Base-by-base conservation (phyloP, 2,888 invertebrate genomes). In the Agriopis marginaria region DNA sequence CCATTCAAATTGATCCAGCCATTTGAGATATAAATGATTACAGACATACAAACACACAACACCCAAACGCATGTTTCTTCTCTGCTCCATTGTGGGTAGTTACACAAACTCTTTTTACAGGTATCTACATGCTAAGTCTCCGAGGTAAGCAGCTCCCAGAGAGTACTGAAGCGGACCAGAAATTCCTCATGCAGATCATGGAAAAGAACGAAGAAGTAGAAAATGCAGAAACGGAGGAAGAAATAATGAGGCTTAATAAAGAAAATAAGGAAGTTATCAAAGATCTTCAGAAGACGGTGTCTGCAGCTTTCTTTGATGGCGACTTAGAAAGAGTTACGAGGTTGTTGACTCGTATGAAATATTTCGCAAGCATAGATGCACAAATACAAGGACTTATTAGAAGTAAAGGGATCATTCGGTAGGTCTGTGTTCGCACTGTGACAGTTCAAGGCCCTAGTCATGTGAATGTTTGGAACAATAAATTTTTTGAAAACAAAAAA, bases 201-300 rank as follows among this genome's bases (percentile, higher is more conserved):
- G 98, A 98, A 82, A 95, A 97, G 66, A 99, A 98, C 89, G 98
- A 99, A 92, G 96, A 97, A 87, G 96, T 98, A 0, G 97, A 96
- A 79, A 96, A 95, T 69, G 96, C 97, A 6, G 89, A 94, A 11
- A 89, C 95, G 5, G 90, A 93, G 68, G 91, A 95, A 62, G 93
- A 96, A 84, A 91, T 97, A 14, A 90, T 95, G 75, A 81, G 90
- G 63, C 85, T 97, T 3, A 94, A 96, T 68, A 81, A 91, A 63
- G 94, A 95, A 81, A 96, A 96, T 81, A 95, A 95, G 75, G 76
- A 82, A 61, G 88, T 94, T 23, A 87, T 97, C 6, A 89, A 94
- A 62, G 86, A 86, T 59, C 90, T 96, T 68, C 91, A 95, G 42
- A 89, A 90, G 56, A 86, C 96, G 77, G 88, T 98, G 11, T 95